Percentiles rank a stretch among this genome's conserved stretches.
phyloP scores from a whole-genome alignment of 64 coral and sea anemone genomes.

The Pocillopora verrucosa region DNA sequence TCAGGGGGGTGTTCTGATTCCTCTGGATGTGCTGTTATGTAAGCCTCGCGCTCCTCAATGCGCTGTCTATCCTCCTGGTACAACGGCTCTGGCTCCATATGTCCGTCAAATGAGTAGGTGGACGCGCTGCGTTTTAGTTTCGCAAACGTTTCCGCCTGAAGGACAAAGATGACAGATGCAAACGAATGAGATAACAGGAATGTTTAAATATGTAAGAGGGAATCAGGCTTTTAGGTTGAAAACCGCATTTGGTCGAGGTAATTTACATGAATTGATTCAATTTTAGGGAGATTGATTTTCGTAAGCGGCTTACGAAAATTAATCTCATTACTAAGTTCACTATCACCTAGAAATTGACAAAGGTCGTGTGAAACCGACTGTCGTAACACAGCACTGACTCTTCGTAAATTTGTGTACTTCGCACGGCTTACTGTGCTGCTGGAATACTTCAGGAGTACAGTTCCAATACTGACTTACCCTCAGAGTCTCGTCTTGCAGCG shows the following conservation, averaged over 20 bases:
- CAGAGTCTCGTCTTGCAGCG: conserved; percentile 70
- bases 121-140: conserved; percentile 81
- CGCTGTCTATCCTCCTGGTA: conserved; percentile 72
- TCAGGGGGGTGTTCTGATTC: conserved; percentile 31
- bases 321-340: too few relatives aligned
- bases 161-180: background rate
- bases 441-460: background rate
- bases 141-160: conserved; percentile 60
- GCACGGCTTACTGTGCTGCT: background rate
- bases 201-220: background rate
- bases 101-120: conserved; percentile 84
- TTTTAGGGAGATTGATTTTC: too few relatives aligned
- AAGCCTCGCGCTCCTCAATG: conserved; percentile 40
- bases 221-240: too few relatives aligned
- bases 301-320: too few relatives aligned
- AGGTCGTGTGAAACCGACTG: too few relatives aligned
- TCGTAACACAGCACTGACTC: too few relatives aligned
- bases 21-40: conserved; percentile 16
- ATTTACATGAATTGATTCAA: too few relatives aligned
- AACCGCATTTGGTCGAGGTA: too few relatives aligned
- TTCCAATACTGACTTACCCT: conserved; percentile 36
- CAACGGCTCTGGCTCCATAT: conserved; percentile 65
- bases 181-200: background rate
- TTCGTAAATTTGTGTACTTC: too few relatives aligned
- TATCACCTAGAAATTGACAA: too few relatives aligned